phyloP scores from a whole-genome alignment of 2,113 vertebrate genomes.

The Bubo bubo region DNA sequence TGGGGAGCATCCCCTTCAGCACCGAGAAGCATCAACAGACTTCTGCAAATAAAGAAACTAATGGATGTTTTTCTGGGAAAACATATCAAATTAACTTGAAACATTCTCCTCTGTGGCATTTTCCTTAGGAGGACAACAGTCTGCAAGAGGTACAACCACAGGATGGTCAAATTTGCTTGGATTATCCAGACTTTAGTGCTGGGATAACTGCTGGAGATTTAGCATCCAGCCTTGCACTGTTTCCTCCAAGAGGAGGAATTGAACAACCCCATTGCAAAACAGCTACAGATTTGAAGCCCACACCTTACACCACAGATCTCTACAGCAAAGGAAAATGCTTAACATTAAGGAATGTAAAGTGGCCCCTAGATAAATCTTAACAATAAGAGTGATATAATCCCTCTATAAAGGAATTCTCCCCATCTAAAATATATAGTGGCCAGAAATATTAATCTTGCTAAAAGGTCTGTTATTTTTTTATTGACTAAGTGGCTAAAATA shows the following conservation, averaged over 20 bases:
- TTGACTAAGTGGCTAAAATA: background rate
- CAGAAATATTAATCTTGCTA: background rate
- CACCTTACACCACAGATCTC: background rate
- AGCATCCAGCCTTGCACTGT: background rate
- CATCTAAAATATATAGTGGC: rapidly evolving
- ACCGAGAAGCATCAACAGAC: background rate
- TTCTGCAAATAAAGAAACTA: background rate
- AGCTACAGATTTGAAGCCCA: background rate
- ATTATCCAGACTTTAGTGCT: background rate
- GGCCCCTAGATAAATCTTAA: background rate
- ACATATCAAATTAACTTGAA: background rate
- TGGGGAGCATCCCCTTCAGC: background rate
- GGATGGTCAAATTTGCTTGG: background rate
- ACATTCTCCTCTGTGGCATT: background rate
- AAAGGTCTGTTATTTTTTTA: background rate
- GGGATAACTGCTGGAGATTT: background rate
- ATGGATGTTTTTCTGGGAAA: background rate
- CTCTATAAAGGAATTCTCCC: background rate
- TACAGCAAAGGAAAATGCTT: background rate
- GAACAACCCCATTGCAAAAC: background rate
- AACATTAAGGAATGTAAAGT: background rate
- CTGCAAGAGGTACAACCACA: background rate
- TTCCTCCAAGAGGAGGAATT: background rate
- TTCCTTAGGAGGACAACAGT: background rate
- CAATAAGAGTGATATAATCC: background rate